Evolutionary conservation across 1,140 invertebrate species (phyloP).

Genomic region (Drosophila sechellia): DNA sequence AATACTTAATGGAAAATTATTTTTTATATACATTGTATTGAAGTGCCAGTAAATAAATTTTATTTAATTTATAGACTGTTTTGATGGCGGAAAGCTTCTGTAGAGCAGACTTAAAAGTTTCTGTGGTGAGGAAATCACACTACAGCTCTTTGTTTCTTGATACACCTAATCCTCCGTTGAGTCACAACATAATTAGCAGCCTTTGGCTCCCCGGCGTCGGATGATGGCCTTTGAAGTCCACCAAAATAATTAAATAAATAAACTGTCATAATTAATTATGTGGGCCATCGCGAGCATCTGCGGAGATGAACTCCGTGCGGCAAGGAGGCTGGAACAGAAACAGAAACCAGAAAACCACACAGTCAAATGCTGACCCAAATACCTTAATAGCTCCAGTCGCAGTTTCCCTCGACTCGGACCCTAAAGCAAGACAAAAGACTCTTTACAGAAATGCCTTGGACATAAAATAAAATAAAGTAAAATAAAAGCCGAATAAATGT

Average conservation of each 20-base stretch:
- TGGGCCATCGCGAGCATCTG: conserved; percentile 47
- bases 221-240: conserved; percentile 57
- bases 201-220: conserved; percentile 37
- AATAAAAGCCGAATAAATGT: conserved; percentile 40
- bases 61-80: too few relatives aligned
- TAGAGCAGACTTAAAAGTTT: too few relatives aligned
- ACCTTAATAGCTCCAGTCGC: conserved; percentile 51
- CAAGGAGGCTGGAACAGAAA: conserved; percentile 7
- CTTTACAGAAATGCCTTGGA: conserved; percentile 47
- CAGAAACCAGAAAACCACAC: conserved; percentile 25
- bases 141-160: too few relatives aligned
- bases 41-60: too few relatives aligned
- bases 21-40: too few relatives aligned
- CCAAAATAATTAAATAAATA: conserved; percentile 80
- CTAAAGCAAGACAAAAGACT: conserved; percentile 30
- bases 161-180: conserved; percentile 57
- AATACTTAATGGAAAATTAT: too few relatives aligned
- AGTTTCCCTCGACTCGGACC: conserved; percentile 10
- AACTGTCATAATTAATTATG: conserved; percentile 82
- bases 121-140: too few relatives aligned
- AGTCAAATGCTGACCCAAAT: conserved; percentile 59
- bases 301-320: conserved; percentile 7
- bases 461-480: conserved; percentile 45
- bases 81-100: too few relatives aligned
- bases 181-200: conserved; percentile 76